Evolutionary conservation across 2,888 invertebrate genomes (phyloP), one percentile per base, ranked within the genome.

Genomic region (Thelaira solivaga): DNA sequence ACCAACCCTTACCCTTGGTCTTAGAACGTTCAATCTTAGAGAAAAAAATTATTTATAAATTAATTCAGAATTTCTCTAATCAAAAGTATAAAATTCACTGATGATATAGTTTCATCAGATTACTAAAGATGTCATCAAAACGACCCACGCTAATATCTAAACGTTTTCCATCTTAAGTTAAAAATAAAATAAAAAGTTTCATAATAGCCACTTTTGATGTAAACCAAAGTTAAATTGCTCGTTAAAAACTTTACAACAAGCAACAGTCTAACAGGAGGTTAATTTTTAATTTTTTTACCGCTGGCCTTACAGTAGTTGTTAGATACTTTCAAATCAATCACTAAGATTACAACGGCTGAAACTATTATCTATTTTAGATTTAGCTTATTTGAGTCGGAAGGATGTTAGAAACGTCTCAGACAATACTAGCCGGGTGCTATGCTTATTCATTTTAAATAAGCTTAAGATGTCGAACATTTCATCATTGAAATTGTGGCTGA

Each of bases 1-100:
- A 98, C 99, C 99, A 99, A 13, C 92, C 91, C 0, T 92, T 91
- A 1, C 98, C 98, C 86, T 95, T 96, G 0, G 95, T 95, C 88
- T 94, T 94, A 13, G 92, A 92, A 76, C 93, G 89, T 86, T 96
- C 94, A 85, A 91, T 90, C 92, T 94, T 90, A 61, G 77, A 72
- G 45, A n/a, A n/a, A n/a, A n/a, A n/a, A n/a, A n/a, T n/a, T n/a
- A n/a, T n/a, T n/a, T n/a, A n/a, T n/a, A n/a, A n/a, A n/a, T n/a
- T n/a, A n/a, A n/a, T n/a, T n/a, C n/a, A n/a, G n/a, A n/a, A n/a
- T n/a, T n/a, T n/a, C n/a, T n/a, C n/a, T 5, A 43, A 8, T 4
- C 29, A 24, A 22, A 24, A 11, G 11, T 49, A 5, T 7, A 24
- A 18, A 13, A 13, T n/a, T 1, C 16, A 39, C 36, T 34, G 10